Evolutionary conservation across 2,113 vertebrate species (phyloP), one percentile per base, ranked within the genome.

Genomic region (Psittacula cyanocephala): DNA sequence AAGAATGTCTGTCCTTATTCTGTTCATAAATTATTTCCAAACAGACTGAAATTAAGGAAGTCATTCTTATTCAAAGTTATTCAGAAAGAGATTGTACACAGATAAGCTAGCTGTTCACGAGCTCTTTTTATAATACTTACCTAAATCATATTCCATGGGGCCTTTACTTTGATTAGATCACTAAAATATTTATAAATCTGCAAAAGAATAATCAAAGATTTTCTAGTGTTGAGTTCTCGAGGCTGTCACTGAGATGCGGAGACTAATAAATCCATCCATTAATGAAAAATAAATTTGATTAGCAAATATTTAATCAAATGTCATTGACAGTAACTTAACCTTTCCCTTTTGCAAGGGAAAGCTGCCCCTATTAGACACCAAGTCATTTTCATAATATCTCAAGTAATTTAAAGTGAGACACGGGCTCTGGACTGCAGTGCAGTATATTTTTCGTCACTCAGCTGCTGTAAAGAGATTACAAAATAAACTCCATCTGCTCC

Each of bases 401-500:
- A 50, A 55, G 31, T 75, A 39, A n/a, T 64, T 60, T 75, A 25
- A 68, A 71, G 44, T 59, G 28, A 83, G 64, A 59, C 53, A 52
- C 59, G 9, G 67, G 41, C 31, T 65, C 47, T 24, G 79, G 64
- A 27, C 72, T 88, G 83, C 80, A 64, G n/a, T 81, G 72, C 83
- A 55, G 64, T 49, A 6, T 57, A 43, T 91, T 79, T 95, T 88
- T 91, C 64, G 39, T 76, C 4, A 11, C 86, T 95, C 77, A n/a
- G 81, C 91, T 95, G 88, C 86, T 87, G 57, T 69, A 79, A 88
- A 92, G 93, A 87, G 91, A 91, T 96, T 95, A 95, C 91, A 89
- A 92, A 95, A 93, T 82, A 89, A 91, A 95, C 93, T 92, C 94
- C 77, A 79, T 92, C 91, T 95, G 86, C 84, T 97, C 78, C 44